phyloP scores from a whole-genome alignment of 2,797 vertebrate species.

The Cossypha polioptera region DNA sequence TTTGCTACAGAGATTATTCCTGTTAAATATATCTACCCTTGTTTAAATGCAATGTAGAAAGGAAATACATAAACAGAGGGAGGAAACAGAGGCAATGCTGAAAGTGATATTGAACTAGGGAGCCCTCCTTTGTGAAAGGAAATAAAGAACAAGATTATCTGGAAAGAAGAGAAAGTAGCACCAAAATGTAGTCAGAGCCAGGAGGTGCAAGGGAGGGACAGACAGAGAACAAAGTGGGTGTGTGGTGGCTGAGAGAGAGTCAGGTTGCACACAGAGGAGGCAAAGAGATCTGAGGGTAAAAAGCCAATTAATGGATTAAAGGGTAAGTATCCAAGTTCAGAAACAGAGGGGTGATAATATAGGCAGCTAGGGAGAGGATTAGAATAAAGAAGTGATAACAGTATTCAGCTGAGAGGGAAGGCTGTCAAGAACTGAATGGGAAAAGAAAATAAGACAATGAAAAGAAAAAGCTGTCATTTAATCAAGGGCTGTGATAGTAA shows the following conservation, averaged over 20 bases:
- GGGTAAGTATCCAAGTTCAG: slow-evolving; percentile 71
- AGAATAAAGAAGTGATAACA: slow-evolving; percentile 81
- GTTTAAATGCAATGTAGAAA: slow-evolving; percentile 32
- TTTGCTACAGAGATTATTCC: slow-evolving; percentile 30
- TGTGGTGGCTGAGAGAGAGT: slow-evolving; percentile 35
- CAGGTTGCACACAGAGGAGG: slow-evolving; percentile 50
- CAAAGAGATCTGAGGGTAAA: slow-evolving; percentile 66
- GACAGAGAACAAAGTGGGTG: slow-evolving; percentile 24
- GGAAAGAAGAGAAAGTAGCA: slow-evolving; percentile 38
- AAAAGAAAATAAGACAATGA: slow-evolving; percentile 71
- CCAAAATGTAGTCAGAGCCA: slow-evolving; percentile 7
- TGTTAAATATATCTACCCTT: not conserved
- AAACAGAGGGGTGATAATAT: slow-evolving; percentile 77
- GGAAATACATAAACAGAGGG: not conserved
- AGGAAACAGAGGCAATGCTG: slow-evolving; percentile 36
- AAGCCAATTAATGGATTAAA: slow-evolving; percentile 80
- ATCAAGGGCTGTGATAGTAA: slow-evolving; percentile 62
- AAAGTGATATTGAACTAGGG: slow-evolving; percentile 28
- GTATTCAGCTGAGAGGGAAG: slow-evolving; percentile 76
- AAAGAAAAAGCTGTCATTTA: slow-evolving; percentile 75
- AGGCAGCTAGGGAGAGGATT: slow-evolving; percentile 77
- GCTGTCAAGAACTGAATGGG: slow-evolving; percentile 76
- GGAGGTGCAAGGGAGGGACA: not conserved
- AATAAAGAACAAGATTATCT: slow-evolving; percentile 55
- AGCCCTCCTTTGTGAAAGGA: slow-evolving; percentile 30